These are phyloP conservation scores for Amblyteles armatorius DNA, from an alignment of 2,888 invertebrate genomes.

Conservation along the genomic window DNA sequence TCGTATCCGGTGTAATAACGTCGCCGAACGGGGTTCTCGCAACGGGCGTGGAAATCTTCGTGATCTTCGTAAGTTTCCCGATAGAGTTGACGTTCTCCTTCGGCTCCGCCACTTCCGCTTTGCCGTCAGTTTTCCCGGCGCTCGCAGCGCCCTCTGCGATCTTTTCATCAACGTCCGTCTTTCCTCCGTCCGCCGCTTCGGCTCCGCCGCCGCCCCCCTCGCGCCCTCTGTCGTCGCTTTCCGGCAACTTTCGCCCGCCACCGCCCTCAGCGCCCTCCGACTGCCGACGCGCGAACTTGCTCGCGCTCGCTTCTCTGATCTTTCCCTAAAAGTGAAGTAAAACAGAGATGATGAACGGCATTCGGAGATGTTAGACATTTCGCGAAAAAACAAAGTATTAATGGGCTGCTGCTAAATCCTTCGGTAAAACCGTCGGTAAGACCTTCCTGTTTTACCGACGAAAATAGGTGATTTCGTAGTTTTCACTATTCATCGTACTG, in stretches of 20 bases:
- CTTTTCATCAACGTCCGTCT: not conserved
- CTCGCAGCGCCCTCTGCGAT: too few relatives aligned
- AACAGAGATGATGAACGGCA: too few relatives aligned
- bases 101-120: constrained; percentile 17
- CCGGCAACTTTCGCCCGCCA: constrained; percentile 60
- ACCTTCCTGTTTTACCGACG: too few relatives aligned
- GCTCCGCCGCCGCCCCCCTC: constrained; percentile 69
- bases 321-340: constrained; percentile 58
- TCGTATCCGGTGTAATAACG: constrained; percentile 66
- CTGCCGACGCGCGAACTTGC: constrained; percentile 76
- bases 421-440: too few relatives aligned
- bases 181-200: not conserved
- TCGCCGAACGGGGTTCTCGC: constrained; percentile 79
- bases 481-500: too few relatives aligned
- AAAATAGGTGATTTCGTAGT: too few relatives aligned
- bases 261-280: constrained; percentile 69
- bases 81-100: constrained; percentile 22
- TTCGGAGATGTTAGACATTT: too few relatives aligned
- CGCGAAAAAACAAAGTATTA: too few relatives aligned
- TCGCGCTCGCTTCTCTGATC: constrained; percentile 72
- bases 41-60: constrained; percentile 35
- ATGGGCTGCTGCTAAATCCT: too few relatives aligned
- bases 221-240: constrained; percentile 65
- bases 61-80: not conserved
- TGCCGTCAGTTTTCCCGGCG: not conserved